A percentile compares a stretch with the other conserved stretches of the same genome.
phyloP scores from a whole-genome alignment of 2,113 vertebrate genomes.

The Cercocebus atys region DNA sequence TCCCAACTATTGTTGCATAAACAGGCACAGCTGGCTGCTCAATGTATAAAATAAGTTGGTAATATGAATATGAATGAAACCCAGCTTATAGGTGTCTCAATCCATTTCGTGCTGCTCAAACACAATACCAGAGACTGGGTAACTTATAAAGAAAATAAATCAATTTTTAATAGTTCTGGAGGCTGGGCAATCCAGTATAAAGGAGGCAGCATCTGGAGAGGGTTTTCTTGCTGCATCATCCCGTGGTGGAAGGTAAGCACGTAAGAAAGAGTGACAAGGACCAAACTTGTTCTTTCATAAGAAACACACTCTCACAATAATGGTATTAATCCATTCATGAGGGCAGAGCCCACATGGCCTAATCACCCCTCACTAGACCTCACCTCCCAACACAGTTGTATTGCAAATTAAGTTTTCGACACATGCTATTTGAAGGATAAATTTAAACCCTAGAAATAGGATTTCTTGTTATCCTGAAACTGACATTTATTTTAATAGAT shows the following conservation, averaged over 20 bases:
- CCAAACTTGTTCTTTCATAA: background rate
- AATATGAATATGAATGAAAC: background rate
- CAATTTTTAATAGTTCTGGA: background rate
- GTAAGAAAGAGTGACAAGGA: too few relatives aligned
- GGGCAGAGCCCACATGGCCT: background rate
- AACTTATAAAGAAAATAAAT: background rate
- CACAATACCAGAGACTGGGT: background rate
- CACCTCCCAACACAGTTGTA: background rate
- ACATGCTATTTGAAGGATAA: background rate
- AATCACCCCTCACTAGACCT: background rate
- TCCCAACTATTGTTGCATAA: background rate
- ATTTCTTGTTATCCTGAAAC: background rate
- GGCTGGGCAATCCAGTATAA: background rate
- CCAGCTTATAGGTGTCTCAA: background rate
- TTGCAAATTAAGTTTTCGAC: background rate
- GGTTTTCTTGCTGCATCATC: background rate
- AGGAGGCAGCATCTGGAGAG: background rate
- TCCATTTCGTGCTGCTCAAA: background rate
- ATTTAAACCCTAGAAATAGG: background rate
- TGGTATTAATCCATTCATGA: background rate
- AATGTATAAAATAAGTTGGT: background rate
- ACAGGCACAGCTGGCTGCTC: background rate
- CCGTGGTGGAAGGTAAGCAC: background rate
- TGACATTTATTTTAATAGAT: background rate
- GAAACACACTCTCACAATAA: background rate